Evolutionary conservation across 2,797 vertebrate genomes (phyloP).

Genomic region (Malurus splendens): DNA sequence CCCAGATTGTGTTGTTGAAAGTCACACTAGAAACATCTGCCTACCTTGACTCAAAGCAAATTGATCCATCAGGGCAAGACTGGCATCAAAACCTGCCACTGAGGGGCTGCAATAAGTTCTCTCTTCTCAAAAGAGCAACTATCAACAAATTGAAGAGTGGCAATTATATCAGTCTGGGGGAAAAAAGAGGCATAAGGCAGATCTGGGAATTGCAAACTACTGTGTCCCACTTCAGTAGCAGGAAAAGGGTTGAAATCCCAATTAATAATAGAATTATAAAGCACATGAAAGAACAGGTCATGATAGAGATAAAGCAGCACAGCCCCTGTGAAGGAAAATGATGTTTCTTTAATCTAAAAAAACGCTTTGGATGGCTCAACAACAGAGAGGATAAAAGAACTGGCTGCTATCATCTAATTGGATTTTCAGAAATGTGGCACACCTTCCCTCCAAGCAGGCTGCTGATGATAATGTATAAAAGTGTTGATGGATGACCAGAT

Average conservation of each 20-base stretch:
- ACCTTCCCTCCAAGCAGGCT: conserved; percentile 63
- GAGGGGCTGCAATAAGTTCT: not conserved
- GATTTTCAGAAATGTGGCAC: conserved; percentile 63
- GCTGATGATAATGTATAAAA: conserved; percentile 59
- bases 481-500: conserved; percentile 66
- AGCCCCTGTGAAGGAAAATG: conserved; percentile 40
- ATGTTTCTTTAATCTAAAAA: conserved; percentile 64
- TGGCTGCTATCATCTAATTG: conserved; percentile 63
- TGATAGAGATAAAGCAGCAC: conserved; percentile 46
- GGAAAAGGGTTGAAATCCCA: conserved; percentile 47
- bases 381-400: conserved; percentile 57
- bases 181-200: not conserved
- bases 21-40: not conserved
- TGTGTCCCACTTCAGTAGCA: conserved; percentile 17
- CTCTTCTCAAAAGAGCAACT: not conserved
- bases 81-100: not conserved
- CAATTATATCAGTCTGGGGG: not conserved
- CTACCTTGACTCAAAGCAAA: not conserved
- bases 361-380: conserved; percentile 50
- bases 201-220: conserved; percentile 31
- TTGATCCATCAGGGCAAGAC: not conserved
- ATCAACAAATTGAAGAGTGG: conserved; percentile 24
- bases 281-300: conserved; percentile 56
- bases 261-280: conserved; percentile 61
- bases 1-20: not conserved